phyloP scores from a whole-genome alignment of 2,888 invertebrate species.

The Lycia hirtaria region DNA sequence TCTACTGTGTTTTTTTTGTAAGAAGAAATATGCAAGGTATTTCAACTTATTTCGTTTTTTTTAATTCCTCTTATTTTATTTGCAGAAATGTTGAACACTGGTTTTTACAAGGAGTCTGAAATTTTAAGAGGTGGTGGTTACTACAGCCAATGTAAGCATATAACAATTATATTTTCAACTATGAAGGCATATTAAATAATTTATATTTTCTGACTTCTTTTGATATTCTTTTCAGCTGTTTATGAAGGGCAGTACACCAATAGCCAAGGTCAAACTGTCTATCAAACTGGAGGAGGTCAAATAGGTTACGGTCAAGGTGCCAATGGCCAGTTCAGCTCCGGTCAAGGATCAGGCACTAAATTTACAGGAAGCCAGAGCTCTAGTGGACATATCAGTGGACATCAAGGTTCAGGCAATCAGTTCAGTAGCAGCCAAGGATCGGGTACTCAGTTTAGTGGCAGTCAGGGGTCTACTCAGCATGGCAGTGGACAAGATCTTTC shows the following conservation, averaged over 20 bases:
- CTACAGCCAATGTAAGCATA: conserved; percentile 68
- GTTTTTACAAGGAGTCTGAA: conserved; percentile 61
- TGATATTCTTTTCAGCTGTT: conserved; percentile 36
- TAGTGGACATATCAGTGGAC: conserved; percentile 37
- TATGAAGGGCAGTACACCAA: conserved; percentile 48
- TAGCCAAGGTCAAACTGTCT: conserved; percentile 39
- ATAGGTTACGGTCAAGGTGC: conserved; percentile 2
- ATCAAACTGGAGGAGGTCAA: conserved; percentile 39
- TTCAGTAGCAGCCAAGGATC: conserved; percentile 43
- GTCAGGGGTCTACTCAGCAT: conserved; percentile 41
- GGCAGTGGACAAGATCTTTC: conserved; percentile 38
- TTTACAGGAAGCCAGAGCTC: conserved; percentile 40
- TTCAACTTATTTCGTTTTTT: neutral
- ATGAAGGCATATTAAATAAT: too few species aligned
- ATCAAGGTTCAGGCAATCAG: conserved; percentile 37
- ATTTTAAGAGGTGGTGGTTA: conserved; percentile 61
- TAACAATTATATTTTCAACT: neutral
- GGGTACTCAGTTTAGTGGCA: conserved; percentile 35
- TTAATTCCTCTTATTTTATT: conserved; percentile 30
- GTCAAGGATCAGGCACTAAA: conserved; percentile 24
- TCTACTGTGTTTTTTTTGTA: too few species aligned
- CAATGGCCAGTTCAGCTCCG: conserved; percentile 34
- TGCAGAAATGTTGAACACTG: conserved; percentile 69
- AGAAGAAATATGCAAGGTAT: neutral
- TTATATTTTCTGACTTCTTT: neutral